Evolutionary conservation across 2,113 vertebrate species (phyloP), one percentile per base, ranked within the genome.

Genomic region (Eulemur rufifrons): DNA sequence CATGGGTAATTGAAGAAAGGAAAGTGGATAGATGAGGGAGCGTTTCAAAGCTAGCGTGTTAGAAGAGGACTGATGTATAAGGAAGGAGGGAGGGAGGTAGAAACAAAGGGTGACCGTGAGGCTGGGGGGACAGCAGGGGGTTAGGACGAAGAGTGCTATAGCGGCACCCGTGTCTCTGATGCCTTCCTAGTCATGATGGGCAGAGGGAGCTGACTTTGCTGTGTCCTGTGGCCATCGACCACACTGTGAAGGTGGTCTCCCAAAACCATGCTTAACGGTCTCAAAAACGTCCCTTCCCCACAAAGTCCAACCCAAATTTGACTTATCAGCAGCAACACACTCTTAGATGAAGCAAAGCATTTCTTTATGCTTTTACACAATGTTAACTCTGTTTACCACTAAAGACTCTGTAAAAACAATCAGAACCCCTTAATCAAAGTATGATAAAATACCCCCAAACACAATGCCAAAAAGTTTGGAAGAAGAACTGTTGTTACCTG

Each of bases 401-500:
- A 34, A 86, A 88, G 39, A 0, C n/a, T 96, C 37, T 87, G 2
- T 29, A 27, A 50, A 95, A 96, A 91, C 20, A 89, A 34, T 93
- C 17, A 71, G 69, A 80, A 52, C 3, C 21, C 15, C 39, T 56
- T 74, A 34, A 71, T 94, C 86, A 89, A 69, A 54, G 76, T 81
- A 4, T 74, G 42, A 45, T 17, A 89, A 59, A 87, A 63, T 64
- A 18, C 59, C 29, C 93, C 21, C 89, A 3, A 83, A 80, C n/a
- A 50, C 45, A 73, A 32, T 6, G 45, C 68, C 8, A 69, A 85
- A 90, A 0, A 50, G 23, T 63, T 94, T 42, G 29, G 84, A 92
- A 97, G 94, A 88, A 93, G 45, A 76, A 66, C 71, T 27, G 2
- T 37, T 93, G 88, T 98, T 98, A 99, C 99, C 99, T 99, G 99